Percentiles rank a stretch among this genome's conserved stretches.
phyloP scores from a whole-genome alignment of 2,113 vertebrate genomes.

The Nettapus auritus region DNA sequence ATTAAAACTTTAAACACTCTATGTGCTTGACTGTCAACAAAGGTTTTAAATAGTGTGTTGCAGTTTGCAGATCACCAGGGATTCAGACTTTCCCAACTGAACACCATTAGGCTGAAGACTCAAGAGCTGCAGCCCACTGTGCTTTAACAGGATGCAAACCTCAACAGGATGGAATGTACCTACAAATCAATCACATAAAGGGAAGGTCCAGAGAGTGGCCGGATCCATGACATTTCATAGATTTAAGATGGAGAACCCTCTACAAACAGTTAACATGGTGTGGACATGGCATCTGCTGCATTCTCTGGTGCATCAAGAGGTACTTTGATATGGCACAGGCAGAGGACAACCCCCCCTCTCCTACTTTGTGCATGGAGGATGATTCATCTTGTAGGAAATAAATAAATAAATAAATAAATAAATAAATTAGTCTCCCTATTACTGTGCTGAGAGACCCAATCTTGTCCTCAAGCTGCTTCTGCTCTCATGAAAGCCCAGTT shows the following conservation, averaged over 20 bases:
- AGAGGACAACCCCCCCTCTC: rapidly evolving
- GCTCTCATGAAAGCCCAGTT: background rate
- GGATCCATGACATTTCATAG: background rate
- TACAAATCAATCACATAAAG: background rate
- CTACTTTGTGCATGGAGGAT: background rate
- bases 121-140: background rate
- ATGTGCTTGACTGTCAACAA: slow-evolving; percentile 52
- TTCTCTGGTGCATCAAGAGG: background rate
- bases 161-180: background rate
- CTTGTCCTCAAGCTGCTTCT: background rate
- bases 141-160: background rate
- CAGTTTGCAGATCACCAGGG: slow-evolving; percentile 3
- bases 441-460: background rate
- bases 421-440: background rate
- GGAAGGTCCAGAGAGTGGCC: background rate
- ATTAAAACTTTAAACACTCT: slow-evolving; percentile 72
- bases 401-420: no score
- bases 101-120: background rate
- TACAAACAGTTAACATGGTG: background rate
- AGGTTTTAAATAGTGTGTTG: slow-evolving; percentile 12
- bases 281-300: background rate
- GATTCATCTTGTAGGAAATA: background rate
- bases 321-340: background rate
- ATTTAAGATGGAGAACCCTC: background rate
- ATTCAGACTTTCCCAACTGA: background rate